Conservation (phyloP, 1,140 invertebrate genomes). For the Papilio dardanus region DNA sequence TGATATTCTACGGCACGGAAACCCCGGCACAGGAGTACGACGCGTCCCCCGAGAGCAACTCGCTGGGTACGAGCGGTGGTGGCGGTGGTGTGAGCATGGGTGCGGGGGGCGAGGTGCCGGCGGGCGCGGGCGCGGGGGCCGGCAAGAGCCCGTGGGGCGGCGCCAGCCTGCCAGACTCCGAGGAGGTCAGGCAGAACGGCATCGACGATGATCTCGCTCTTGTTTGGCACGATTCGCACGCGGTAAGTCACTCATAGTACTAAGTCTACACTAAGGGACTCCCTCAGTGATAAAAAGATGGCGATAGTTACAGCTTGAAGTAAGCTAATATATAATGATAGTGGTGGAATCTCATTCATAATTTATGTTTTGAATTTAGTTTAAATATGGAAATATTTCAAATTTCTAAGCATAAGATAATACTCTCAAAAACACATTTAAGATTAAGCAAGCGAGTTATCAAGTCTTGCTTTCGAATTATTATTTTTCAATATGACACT, state of each 20-base stretch:
- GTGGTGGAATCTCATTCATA: background rate
- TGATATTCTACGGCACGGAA: constrained; percentile 91
- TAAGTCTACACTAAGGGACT: background rate
- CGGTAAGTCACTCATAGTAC: constrained; percentile 49
- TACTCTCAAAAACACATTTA: background rate
- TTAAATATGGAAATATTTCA: background rate
- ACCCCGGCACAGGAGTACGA: constrained; percentile 83
- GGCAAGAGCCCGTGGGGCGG: constrained; percentile 46
- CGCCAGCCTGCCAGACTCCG: constrained; percentile 48
- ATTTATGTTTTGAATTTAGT: background rate
- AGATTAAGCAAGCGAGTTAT: background rate
- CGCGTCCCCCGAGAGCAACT: constrained; percentile 60
- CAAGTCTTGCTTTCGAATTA: background rate
- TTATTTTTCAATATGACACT: background rate
- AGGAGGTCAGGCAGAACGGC: constrained; percentile 60
- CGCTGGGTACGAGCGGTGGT: constrained; percentile 40
- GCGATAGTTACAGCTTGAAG: background rate
- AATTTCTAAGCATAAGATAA: background rate
- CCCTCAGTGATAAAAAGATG: background rate
- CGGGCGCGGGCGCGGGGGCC: constrained; percentile 34
- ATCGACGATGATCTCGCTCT: constrained; percentile 67
- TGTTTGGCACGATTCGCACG: constrained; percentile 69
- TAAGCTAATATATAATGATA: background rate
- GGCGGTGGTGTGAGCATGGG: constrained; percentile 8
- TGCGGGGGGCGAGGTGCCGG: no score